Conservation (phyloP, 1,140 invertebrate species). For the Polypedilum vanderplanki region DNA sequence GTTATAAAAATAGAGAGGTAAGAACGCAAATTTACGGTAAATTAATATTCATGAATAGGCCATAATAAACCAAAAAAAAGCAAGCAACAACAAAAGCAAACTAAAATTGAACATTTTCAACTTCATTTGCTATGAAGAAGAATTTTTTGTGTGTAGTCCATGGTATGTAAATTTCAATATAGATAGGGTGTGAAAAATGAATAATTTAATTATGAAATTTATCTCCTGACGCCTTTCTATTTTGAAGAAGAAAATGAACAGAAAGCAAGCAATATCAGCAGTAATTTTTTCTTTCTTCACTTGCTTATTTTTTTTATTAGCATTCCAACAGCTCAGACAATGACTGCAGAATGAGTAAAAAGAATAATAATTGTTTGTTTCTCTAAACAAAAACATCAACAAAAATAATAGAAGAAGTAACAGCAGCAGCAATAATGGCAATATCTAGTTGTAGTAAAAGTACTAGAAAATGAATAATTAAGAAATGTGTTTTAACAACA, state of each 20-base stretch:
- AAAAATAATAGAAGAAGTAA: background rate
- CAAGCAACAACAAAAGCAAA: background rate
- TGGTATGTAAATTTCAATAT: slow-evolving; percentile 6
- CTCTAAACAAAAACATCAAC: background rate
- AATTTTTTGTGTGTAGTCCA: background rate
- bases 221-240: background rate
- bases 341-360: background rate
- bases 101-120: background rate
- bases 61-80: background rate
- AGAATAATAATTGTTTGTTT: slow-evolving; percentile 21
- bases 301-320: slow-evolving; percentile 3
- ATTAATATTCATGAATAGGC: background rate
- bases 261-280: background rate
- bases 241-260: background rate
- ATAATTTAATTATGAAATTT: slow-evolving; percentile 20
- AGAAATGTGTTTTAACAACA: background rate
- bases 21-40: background rate
- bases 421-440: background rate
- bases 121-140: background rate
- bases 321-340: background rate
- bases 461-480: slow-evolving; percentile 27
- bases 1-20: background rate
- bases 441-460: background rate
- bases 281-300: background rate
- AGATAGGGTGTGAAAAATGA: slow-evolving; percentile 17